A percentile compares a stretch with the other conserved stretches of the same genome.
Evolutionary conservation across 1,140 invertebrate species (phyloP).

Genomic region (roundworm (Caenorhabditis elegans)): DNA sequence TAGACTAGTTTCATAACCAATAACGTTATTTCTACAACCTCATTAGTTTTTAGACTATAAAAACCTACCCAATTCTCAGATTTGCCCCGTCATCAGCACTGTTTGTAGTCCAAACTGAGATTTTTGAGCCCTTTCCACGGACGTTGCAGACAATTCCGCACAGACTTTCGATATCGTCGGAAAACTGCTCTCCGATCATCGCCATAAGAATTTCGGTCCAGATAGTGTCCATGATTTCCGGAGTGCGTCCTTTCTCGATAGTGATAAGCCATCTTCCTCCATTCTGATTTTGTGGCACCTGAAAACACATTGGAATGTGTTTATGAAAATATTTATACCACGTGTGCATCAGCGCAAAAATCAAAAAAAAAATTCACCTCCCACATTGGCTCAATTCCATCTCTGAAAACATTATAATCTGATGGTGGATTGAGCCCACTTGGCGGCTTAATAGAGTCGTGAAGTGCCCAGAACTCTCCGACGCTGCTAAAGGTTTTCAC

Average conservation of each 20-base stretch:
- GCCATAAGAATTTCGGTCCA: constrained; percentile 92
- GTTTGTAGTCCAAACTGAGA: constrained; percentile 80
- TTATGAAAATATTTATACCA: neutral
- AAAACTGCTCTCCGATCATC: constrained; percentile 93
- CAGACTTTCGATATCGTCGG: constrained; percentile 84
- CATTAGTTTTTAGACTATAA: constrained; percentile 31
- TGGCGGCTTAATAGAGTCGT: constrained; percentile 84
- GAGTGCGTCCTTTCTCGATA: constrained; percentile 67
- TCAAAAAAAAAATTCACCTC: constrained; percentile 74
- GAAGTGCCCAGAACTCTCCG: constrained; percentile 92
- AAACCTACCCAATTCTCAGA: constrained; percentile 72
- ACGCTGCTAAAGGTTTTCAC: constrained; percentile 90
- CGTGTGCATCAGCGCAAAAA: neutral
- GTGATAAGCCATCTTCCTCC: constrained; percentile 89
- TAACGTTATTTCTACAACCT: neutral
- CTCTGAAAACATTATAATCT: constrained; percentile 89
- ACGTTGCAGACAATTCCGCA: constrained; percentile 93
- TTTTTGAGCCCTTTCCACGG: constrained; percentile 84
- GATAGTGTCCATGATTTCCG: constrained; percentile 81
- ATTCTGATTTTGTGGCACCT: constrained; percentile 76
- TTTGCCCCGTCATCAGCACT: constrained; percentile 76
- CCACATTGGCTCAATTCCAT: constrained; percentile 95
- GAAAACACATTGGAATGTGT: neutral
- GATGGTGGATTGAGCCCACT: constrained; percentile 83
- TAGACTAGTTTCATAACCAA: too few relatives aligned